Evolutionary conservation across 2,888 invertebrate species (phyloP), one percentile per base, ranked within the genome.

Genomic region (Crematogaster levior): DNA sequence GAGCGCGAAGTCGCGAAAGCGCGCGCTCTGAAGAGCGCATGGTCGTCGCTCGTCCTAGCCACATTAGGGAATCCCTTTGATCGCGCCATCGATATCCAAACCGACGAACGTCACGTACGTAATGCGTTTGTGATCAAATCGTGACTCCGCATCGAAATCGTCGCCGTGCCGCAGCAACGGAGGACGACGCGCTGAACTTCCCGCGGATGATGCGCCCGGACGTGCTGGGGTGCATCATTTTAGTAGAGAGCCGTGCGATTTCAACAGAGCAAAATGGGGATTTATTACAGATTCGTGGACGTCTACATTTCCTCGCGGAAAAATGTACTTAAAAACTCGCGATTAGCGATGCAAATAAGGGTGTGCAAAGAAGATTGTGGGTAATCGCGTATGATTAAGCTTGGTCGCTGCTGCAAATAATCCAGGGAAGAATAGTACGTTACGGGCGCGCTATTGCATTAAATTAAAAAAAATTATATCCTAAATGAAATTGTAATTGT

Each of bases 91-190:
- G 68, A 79, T 68, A 79, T 46, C 56, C 68, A 56, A 68, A 56
- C 56, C 56, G 77, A 46, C 68, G 77, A 58, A 30, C 68, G 68
- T 79, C 77, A 68, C 77, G 77, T 68, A 77, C 77, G 77, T 79
- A 75, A 75, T 68, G 77, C 77, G 77, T 68, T 79, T 79, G 77
- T 43, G 77, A 79, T 68, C 56, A 79, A 79, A 68, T 79, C 77
- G 77, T 68, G 77, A 68, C 77, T 58, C 9, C 68, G 77, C 77
- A 79, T 79, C 68, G 68, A 68, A 68, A 68, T 79, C 77, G 68
- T 56, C 56, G 53, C 6, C 34, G 34, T 3, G n/a, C n/a, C 51
- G 63, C 24, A 10, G 10, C 37, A 48, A 1, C 43, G 48, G 40
- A n/a, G 24, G 3, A 12, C 48, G 65, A 21, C 74, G 34, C 43